Evolutionary conservation across 2,113 vertebrate genomes (phyloP), one percentile per base, ranked within the genome.

Genomic region (Anhinga rufa): DNA sequence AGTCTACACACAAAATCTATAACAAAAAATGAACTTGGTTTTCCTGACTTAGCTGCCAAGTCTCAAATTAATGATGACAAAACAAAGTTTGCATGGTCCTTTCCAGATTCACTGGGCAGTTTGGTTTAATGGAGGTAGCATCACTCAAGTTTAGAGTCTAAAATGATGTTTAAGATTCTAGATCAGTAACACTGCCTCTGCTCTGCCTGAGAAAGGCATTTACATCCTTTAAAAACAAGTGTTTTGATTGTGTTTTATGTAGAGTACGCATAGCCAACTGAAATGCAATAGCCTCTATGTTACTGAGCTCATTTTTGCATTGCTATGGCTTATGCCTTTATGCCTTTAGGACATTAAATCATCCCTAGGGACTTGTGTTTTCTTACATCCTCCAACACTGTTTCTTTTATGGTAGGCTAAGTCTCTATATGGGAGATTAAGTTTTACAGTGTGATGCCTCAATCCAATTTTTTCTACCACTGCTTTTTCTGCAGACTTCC

Each of bases 331-430:
- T 34, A 29, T 40, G 69, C 52, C 78, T 95, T 84, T 84, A 85
- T 82, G 90, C 87, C 76, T 62, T 66, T 68, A 86, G 93, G 84
- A 61, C 82, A 54, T 71, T 69, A 81, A 96, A 95, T 88, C 92
- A 87, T 60, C 87, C 62, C 91, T 13, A n/a, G 77, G 85, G 92
- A 80, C 85, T 82, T 2, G 4, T 38, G 66, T 91, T 91, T 92
- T 36, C 87, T 72, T 77, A 79, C 82, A 65, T 82, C 76, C 88
- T 65, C 71, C 65, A 80, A 69, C 82, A 18, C 66, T 9, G 29
- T 87, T 49, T 85, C 87, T 92, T 82, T 88, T 46, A 76, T 28
- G 83, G 79, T 85, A 96, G 90, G 85, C 68, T 58, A 12, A 54
- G 69, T 64, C 78, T 86, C 82, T 90, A 11, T 24, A 58, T 51